Evolutionary conservation across 2,888 invertebrate genomes (phyloP).

Genomic region (Philhelius pedissequus): DNA sequence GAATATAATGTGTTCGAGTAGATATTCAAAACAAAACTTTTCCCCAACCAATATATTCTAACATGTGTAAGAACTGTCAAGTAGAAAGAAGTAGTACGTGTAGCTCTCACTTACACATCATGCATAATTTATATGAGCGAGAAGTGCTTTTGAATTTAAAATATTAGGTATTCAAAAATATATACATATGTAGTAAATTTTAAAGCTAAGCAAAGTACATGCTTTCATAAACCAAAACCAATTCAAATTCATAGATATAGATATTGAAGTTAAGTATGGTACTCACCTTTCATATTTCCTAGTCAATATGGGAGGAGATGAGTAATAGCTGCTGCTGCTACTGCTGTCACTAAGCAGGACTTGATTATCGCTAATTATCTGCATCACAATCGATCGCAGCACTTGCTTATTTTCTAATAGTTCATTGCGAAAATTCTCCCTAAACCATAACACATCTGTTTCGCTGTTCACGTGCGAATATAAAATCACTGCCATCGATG

Average conservation of each 20-base stretch:
- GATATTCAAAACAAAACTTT: background rate
- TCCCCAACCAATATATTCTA: background rate
- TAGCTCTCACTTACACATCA: background rate
- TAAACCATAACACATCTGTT: constrained; percentile 64
- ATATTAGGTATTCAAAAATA: background rate
- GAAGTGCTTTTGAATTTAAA: constrained; percentile 21
- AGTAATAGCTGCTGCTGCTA: constrained; percentile 22
- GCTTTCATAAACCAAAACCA: background rate
- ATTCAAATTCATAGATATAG: background rate
- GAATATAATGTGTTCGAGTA: background rate
- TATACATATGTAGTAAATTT: background rate
- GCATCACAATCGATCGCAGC: constrained; percentile 62
- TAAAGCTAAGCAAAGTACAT: background rate
- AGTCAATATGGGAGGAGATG: constrained; percentile 36
- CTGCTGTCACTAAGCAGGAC: constrained; percentile 47
- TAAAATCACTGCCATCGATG: constrained; percentile 64
- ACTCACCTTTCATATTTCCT: constrained; percentile 63
- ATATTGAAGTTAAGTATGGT: background rate
- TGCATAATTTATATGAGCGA: background rate
- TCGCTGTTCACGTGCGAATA: constrained; percentile 62
- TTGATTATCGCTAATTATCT: constrained; percentile 65
- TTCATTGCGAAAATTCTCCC: constrained; percentile 63
- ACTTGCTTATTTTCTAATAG: constrained; percentile 54
- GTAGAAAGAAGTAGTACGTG: background rate
- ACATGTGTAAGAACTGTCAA: background rate